phyloP scores from a whole-genome alignment of 2,888 invertebrate species.

The Caenorhabditis virilis region DNA sequence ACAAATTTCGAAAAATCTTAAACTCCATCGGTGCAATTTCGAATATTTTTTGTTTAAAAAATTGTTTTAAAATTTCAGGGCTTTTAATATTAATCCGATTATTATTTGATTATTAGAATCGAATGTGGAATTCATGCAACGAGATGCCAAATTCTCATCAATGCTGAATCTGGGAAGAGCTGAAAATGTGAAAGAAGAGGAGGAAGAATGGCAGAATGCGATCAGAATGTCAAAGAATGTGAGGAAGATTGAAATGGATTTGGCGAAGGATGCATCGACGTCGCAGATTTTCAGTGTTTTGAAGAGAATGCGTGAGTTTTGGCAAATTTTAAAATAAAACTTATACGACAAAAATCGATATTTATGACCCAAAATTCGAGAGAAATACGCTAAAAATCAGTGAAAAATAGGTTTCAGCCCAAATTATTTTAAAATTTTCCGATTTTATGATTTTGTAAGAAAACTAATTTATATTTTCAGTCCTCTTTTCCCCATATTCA shows the following conservation, averaged over 20 bases:
- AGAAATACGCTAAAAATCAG: too few relatives aligned
- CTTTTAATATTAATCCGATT: not conserved
- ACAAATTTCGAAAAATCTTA: not conserved
- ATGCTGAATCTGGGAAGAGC: not conserved
- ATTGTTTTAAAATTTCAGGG: not conserved
- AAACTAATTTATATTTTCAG: too few relatives aligned
- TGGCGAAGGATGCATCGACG: not conserved
- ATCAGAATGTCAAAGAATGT: not conserved
- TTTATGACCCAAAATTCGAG: too few relatives aligned
- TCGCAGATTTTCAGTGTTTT: slow-evolving; percentile 5
- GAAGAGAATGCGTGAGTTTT: not conserved
- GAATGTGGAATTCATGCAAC: not conserved
- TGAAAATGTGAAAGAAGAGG: too few relatives aligned
- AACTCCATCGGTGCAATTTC: too few relatives aligned
- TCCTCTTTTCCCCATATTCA: too few relatives aligned
- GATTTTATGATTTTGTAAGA: too few relatives aligned
- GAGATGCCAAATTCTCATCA: not conserved
- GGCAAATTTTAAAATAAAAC: too few relatives aligned
- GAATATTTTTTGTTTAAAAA: not conserved
- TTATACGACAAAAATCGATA: too few relatives aligned
- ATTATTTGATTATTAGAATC: not conserved
- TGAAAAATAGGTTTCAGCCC: too few relatives aligned
- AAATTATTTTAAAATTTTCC: too few relatives aligned
- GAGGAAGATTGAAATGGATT: not conserved
- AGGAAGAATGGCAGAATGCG: not conserved